These are phyloP conservation scores for Xenus cinereus DNA, from an alignment of 2,113 vertebrate genomes.

Conservation along the genomic window DNA sequence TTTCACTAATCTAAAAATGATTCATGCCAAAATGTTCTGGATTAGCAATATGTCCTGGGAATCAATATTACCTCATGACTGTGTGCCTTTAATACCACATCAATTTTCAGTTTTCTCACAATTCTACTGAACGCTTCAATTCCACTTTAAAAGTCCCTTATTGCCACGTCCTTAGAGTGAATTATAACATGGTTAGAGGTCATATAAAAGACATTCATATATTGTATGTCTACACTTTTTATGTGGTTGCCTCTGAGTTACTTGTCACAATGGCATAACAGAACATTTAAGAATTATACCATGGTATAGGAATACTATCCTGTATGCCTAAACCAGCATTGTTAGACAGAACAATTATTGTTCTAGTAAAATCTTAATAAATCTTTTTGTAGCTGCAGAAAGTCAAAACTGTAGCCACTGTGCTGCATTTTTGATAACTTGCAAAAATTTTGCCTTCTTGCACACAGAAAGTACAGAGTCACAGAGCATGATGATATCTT, in stretches of 20 bases:
- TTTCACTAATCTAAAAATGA: background rate
- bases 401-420: background rate
- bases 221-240: background rate
- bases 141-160: background rate
- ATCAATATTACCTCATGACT: background rate
- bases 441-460: constrained; percentile 14
- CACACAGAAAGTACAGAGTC: background rate
- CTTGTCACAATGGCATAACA: background rate
- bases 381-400: background rate
- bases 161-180: background rate
- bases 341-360: background rate
- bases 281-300: background rate
- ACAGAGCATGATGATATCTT: background rate
- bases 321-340: background rate
- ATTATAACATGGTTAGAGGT: background rate
- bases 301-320: background rate
- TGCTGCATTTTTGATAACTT: background rate
- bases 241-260: background rate
- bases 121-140: background rate
- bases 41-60: background rate
- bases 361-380: background rate
- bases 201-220: background rate
- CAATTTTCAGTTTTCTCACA: background rate
- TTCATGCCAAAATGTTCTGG: background rate
- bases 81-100: background rate